Conservation (phyloP, 2,797 vertebrate genomes). For the Tragelaphus oryx region DNA sequence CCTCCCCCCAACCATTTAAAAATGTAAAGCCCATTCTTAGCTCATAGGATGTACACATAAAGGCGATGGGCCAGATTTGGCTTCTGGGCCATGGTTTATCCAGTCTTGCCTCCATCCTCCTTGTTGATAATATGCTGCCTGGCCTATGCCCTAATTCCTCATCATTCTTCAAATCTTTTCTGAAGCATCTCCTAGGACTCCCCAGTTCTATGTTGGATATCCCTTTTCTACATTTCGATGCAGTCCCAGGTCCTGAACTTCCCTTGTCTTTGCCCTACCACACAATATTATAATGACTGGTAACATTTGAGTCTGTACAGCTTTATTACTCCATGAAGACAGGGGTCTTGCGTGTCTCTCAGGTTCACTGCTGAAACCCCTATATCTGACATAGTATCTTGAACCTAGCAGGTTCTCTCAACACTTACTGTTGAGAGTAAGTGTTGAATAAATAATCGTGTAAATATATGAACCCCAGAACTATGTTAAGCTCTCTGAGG, state of each 20-base stretch:
- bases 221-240: neutral
- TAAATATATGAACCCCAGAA: neutral
- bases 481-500: neutral
- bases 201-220: neutral
- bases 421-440: neutral
- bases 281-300: neutral
- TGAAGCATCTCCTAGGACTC: neutral
- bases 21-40: neutral
- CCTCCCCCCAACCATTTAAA: neutral
- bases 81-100: neutral
- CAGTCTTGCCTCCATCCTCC: neutral
- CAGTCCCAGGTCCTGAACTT: neutral
- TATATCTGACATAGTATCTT: neutral
- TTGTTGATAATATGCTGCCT: neutral
- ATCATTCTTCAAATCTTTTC: neutral
- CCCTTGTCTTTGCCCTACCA: neutral
- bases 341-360: neutral
- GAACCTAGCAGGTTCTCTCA: neutral
- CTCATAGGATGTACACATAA: neutral
- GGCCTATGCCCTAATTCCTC: neutral
- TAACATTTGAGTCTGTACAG: neutral
- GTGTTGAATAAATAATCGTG: neutral
- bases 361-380: neutral
- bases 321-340: neutral
- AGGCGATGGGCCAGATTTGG: neutral